Evolutionary conservation across 2,797 vertebrate genomes (phyloP).

Genomic region (Pantherophis alleghaniensis): DNA sequence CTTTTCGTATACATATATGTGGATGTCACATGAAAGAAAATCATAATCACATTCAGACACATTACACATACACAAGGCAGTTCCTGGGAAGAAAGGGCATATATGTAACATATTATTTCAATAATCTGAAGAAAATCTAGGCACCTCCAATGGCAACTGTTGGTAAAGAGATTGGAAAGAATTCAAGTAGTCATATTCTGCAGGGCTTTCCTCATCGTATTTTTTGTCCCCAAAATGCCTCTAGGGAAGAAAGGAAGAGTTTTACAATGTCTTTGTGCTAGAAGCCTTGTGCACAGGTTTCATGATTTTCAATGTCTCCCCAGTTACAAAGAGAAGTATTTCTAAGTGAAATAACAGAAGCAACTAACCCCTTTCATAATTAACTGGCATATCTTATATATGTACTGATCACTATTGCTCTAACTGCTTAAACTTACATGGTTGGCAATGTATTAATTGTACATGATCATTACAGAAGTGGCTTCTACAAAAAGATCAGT

Average conservation of each 20-base stretch:
- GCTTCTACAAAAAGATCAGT: background rate
- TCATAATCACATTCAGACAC: background rate
- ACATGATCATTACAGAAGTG: background rate
- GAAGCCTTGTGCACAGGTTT: background rate
- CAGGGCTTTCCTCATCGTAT: background rate
- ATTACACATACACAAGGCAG: background rate
- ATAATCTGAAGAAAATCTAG: background rate
- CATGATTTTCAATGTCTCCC: conserved; percentile 16
- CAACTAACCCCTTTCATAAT: background rate
- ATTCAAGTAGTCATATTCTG: background rate
- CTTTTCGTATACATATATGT: background rate
- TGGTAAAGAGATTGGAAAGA: conserved; percentile 10
- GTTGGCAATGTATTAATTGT: background rate
- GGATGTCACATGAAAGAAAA: background rate
- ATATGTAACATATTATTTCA: background rate
- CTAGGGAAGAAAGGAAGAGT: background rate
- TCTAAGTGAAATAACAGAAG: background rate
- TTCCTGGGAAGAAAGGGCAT: background rate
- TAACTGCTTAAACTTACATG: background rate
- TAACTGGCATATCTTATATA: background rate
- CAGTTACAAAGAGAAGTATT: conserved; percentile 8
- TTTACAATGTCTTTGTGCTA: background rate
- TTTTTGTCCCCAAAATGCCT: background rate
- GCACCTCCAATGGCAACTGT: background rate
- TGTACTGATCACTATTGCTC: too few species aligned